Conservation (phyloP, 2,113 vertebrate genomes). For the Phalacrocorax aristotelis region DNA sequence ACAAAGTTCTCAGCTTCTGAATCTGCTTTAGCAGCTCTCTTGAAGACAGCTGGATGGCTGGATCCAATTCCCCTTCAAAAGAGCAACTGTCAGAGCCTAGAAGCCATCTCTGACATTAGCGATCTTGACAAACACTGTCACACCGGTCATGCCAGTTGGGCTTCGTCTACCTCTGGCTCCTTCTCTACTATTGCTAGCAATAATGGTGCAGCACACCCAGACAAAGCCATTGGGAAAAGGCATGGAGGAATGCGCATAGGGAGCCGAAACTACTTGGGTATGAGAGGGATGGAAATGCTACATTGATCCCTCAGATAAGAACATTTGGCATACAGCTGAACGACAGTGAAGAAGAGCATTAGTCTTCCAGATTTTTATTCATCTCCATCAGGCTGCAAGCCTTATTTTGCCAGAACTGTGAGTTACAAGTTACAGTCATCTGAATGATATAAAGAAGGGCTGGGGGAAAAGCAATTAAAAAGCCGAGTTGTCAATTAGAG, state of each 20-base stretch:
- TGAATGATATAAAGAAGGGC: background rate
- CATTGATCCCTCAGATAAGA: background rate
- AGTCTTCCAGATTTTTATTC: constrained; percentile 28
- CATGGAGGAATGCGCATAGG: fast-evolving
- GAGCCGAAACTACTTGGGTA: background rate
- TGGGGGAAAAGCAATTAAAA: background rate
- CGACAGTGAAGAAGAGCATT: background rate
- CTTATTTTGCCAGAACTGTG: background rate
- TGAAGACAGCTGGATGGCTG: background rate
- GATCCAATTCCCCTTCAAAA: background rate
- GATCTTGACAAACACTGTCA: background rate
- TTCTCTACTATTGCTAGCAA: background rate
- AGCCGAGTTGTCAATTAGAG: background rate
- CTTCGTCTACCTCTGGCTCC: background rate
- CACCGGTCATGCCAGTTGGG: fast-evolving
- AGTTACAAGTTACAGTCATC: background rate
- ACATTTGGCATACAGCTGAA: background rate
- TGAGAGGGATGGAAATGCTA: background rate
- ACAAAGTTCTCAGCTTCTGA: background rate
- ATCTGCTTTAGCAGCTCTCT: background rate
- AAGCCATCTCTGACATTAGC: background rate
- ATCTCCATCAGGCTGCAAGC: background rate
- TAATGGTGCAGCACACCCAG: background rate
- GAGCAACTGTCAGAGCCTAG: background rate
- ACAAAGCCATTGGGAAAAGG: background rate